Conservation (phyloP, 2,113 vertebrate species). For the Melierax canorus region DNA sequence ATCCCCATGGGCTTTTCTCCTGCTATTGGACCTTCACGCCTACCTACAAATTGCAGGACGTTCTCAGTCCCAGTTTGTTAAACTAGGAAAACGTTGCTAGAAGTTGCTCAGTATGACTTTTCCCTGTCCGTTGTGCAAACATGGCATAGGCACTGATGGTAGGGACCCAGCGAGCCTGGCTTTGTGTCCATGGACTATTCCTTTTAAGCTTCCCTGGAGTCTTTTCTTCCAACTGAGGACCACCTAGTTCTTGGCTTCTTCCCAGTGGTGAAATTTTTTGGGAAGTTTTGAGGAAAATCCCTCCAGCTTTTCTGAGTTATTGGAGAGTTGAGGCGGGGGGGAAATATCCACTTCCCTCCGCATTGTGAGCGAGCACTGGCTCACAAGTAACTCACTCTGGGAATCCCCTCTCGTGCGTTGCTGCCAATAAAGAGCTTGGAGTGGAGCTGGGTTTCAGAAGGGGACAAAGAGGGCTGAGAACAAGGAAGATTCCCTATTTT, state of each 20-base stretch:
- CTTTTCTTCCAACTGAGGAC: background rate
- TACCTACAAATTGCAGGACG: background rate
- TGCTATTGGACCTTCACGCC: background rate
- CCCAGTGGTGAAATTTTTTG: background rate
- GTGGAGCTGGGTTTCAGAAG: background rate
- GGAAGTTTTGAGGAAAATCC: constrained; percentile 58
- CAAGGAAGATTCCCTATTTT: background rate
- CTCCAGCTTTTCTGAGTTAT: background rate
- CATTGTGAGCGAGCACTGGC: accelerated
- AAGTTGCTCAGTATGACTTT: background rate
- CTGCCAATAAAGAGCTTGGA: background rate
- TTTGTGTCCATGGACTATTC: background rate
- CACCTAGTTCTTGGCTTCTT: background rate
- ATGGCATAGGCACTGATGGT: background rate
- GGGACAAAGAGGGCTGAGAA: background rate
- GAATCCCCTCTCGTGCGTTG: background rate
- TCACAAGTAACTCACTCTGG: background rate
- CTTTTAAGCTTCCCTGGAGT: background rate
- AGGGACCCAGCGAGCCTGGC: accelerated
- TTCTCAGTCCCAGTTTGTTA: background rate
- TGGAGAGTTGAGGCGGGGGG: background rate
- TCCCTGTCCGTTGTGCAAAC: background rate
- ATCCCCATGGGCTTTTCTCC: background rate
- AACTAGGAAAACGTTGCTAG: background rate
- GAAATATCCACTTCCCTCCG: background rate